Evolutionary conservation across 2,797 vertebrate species (phyloP).

Genomic region (Mus caroli): DNA sequence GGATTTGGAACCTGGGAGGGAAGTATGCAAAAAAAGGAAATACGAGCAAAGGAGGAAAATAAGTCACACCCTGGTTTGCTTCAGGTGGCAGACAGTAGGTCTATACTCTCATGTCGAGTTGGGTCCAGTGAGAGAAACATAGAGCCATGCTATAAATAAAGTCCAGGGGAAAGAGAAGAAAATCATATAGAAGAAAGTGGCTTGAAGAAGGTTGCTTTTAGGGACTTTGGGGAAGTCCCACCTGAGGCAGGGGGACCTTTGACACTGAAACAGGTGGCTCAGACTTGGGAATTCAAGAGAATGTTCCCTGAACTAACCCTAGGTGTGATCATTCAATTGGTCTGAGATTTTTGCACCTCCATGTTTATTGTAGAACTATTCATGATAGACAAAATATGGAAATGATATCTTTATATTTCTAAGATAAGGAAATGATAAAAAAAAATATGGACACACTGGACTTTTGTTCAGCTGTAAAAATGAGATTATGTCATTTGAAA

Average conservation of each 20-base stretch:
- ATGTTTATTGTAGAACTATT: not conserved
- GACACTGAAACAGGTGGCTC: not conserved
- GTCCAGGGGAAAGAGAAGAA: not conserved
- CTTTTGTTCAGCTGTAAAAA: not conserved
- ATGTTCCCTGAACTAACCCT: not conserved
- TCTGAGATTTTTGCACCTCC: not conserved
- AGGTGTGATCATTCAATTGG: no score
- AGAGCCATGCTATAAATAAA: not conserved
- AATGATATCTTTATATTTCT: no score
- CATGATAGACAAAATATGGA: not conserved
- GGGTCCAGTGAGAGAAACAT: not conserved
- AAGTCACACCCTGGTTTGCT: not conserved
- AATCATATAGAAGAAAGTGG: not conserved
- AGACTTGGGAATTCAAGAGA: not conserved
- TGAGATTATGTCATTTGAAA: not conserved
- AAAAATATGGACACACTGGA: not conserved
- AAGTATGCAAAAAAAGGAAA: not conserved
- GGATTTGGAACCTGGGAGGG: slow-evolving; percentile 6
- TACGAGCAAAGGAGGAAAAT: not conserved
- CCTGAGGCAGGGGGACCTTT: not conserved
- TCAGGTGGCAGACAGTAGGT: not conserved
- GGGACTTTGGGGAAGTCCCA: not conserved
- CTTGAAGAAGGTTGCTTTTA: not conserved
- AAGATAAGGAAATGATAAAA: not conserved
- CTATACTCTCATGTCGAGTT: not conserved